Evolutionary conservation across 2,888 invertebrate genomes (phyloP), one percentile per base, ranked within the genome.

Genomic region (Lithophane ornitopus): DNA sequence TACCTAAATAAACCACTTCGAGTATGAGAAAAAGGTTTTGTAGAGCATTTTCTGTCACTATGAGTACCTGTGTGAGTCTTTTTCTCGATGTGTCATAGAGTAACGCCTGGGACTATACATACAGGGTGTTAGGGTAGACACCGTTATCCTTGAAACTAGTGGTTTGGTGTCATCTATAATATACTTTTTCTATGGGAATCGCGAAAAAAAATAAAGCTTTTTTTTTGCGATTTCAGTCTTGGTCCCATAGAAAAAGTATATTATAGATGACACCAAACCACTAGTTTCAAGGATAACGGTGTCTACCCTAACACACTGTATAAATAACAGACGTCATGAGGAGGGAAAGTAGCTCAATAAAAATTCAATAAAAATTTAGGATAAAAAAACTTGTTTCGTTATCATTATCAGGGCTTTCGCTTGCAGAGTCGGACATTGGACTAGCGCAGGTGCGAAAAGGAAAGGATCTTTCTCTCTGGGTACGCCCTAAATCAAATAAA

Each of bases 371-470:
- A n/a, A 54, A 39, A 39, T 54, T 19, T 12, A 39, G 19, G 54
- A n/a, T 52, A 56, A 34, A n/a, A 41, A n/a, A 41, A 44, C 44
- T 54, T 54, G 54, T 72, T 70, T 56, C 16, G 11, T 26, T 26
- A 28, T 52, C 41, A 52, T 41, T 22, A 28, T 28, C 12, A 12
- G 9, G 16, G n/a, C n/a, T 72, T 72, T 44, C n/a, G 54, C 28
- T 70, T 54, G 69, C 28, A n/a, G 9, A 28, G 12, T 7, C 16
- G n/a, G 65, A n/a, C 44, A 11, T 63, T 6, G 3, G n/a, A 46
- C 70, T 70, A n/a, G 34, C 12, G n/a, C 44, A n/a, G 12, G 12
- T 65, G n/a, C 46, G n/a, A 46, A 70, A 70, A 46, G 2, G 70
- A 66, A 34, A 65, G 44, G 34, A 46, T 65, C 4, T 39, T 19